A percentile compares a stretch with the other conserved stretches of the same genome.
These are phyloP conservation scores for Nasonia oneida DNA, from an alignment of 2,888 invertebrate species.

Conservation along the genomic window DNA sequence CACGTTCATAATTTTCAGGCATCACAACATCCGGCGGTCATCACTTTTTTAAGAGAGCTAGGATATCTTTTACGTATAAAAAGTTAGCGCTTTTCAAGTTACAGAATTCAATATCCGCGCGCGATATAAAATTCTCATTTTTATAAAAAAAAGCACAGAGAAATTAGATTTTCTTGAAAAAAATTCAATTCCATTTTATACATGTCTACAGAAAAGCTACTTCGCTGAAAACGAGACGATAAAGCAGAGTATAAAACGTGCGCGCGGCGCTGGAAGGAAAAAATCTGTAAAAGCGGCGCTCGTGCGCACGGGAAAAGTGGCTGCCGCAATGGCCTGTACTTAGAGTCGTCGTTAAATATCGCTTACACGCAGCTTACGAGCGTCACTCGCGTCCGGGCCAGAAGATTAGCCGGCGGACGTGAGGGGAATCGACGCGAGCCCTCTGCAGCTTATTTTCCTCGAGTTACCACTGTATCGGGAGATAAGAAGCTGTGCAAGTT, in stretches of 20 bases:
- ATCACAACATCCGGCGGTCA: no score
- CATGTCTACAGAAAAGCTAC: not conserved
- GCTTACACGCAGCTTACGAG: conserved; percentile 31
- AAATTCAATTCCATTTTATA: not conserved
- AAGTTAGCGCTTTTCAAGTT: no score
- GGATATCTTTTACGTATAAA: no score
- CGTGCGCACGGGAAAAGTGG: not conserved
- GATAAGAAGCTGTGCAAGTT: not conserved
- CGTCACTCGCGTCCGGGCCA: not conserved
- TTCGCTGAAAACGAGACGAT: not conserved
- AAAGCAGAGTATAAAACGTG: not conserved
- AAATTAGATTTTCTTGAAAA: not conserved
- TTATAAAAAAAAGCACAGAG: no score
- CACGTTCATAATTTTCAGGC: no score
- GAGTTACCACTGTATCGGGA: conserved; percentile 1
- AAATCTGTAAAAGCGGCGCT: not conserved
- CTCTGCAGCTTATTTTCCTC: not conserved
- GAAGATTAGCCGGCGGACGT: conserved; percentile 45
- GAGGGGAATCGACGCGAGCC: conserved; percentile 27
- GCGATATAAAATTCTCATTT: no score
- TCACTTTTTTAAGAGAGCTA: no score
- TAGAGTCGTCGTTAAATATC: conserved; percentile 32
- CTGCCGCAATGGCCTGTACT: not conserved
- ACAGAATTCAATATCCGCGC: no score
- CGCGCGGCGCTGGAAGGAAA: not conserved